Base-by-base conservation (phyloP, 2,113 vertebrate genomes). In the Manacus vitellinus region DNA sequence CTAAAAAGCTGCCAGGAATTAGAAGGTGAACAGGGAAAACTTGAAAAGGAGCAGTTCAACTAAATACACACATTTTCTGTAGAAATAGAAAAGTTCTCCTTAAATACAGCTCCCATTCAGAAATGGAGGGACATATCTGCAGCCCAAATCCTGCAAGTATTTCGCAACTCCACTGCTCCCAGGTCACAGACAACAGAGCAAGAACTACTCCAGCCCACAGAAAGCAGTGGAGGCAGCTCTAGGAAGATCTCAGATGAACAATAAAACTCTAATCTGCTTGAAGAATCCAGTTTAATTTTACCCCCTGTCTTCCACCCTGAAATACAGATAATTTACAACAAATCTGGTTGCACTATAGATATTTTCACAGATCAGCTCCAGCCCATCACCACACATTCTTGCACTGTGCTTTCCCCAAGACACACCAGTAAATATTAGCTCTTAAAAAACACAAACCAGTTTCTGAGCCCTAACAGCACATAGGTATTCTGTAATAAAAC, bases 1-100 rank as follows among this genome's bases (percentile, higher is more conserved):
- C 91, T 62, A 51, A 46, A 56, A 77, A 82, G 46, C 80, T 67
- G 88, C 91, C 85, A 93, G 91, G 33, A 70, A 79, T 78, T 76
- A 30, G 61, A 56, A 95, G 88, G 41, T 1, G 16, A 23, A 39
- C 27, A 37, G 0, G 24, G 91, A 83, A 88, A 92, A 72, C 37
- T 54, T 84, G 25, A 33, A 37, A 72, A 56, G 37, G 47, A 59
- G 37, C 1, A 1, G 25, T 27, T 43, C 25, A 8, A 52, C 66
- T 28, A 55, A 68, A 74, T 7, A 51, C 23, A 28, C 47, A 54
- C 15, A 0, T 62, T 54, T 82, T 49, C 47, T 59, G 44, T 25
- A 41, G 44, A 41, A 91, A 59, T 2, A 41, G 44, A 35, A 41
- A n/a, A 55, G 24, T 22, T 44, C 43, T 49, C 68, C 39, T 56